Base-by-base conservation (phyloP, 2,113 vertebrate genomes). In the Esox niger region DNA sequence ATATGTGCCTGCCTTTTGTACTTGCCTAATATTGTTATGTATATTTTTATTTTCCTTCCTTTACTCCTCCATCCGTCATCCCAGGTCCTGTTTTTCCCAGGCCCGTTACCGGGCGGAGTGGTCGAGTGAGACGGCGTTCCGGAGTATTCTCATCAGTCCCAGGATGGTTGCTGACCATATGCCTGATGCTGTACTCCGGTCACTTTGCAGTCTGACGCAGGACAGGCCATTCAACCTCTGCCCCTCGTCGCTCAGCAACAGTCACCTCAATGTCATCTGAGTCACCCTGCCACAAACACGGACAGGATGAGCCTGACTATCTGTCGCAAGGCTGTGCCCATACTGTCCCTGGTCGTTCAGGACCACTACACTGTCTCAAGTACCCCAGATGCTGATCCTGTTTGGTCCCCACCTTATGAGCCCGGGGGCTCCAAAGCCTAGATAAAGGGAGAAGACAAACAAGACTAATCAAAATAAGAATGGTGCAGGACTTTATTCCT, bases 81-180 rank as follows among this genome's bases (percentile, higher is more conserved):
- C 0, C 49, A 98, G 96, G 69, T 90, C 91, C 67, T 97, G 94
- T 56, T 95, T 93, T 35, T 92, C 95, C 1, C 84, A 93, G 64
- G 84, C 87, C 25, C 92, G 88, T 32, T 98, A 96, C 29, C 78
- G 63, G 0, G 94, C 94, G 0, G 85, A 86, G 17, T 99, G 97
- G 97, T 90, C 95, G 3, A 91, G 83, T 0, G 93, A 95, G 70
- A 88, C 79, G 0, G 81, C 88, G 2, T 98, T 99, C 88, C 84
- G 91, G 82, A 96, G 86, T 64, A 90, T 99, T 68, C 86, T 98
- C 79, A 98, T 99, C 86, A 95, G 95, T 73, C 96, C 96, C 2
- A 92, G 91, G 87, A 99, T 99, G 97, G 74, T 99, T 0, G 88
- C 89, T 0, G 95, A 99, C 83, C 97, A 99, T 90, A 94, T 98